Conservation (phyloP, 2,797 vertebrate genomes). For the Pseudochromis fuscus region DNA sequence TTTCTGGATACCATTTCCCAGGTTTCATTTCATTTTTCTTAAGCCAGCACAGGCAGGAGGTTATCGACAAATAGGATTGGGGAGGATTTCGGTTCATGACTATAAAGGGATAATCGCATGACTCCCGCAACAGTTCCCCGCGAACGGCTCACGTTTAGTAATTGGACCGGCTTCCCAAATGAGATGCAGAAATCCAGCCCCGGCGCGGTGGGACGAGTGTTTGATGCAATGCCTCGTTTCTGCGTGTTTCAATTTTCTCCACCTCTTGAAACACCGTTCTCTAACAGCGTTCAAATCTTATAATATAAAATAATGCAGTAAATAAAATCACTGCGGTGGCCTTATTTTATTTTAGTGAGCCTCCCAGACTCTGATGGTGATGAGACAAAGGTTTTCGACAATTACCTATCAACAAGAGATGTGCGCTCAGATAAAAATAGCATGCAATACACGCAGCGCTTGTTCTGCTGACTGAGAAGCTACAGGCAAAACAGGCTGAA, state of each 20-base stretch:
- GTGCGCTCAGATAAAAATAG: conserved; percentile 71
- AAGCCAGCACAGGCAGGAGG: conserved; percentile 36
- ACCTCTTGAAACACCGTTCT: conserved; percentile 8
- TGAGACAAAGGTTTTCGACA: conserved; percentile 60
- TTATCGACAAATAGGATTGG: conserved; percentile 67
- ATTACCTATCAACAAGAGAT: conserved; percentile 72
- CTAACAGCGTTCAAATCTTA: neutral
- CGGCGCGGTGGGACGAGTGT: conserved; percentile 17
- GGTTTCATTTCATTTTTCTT: conserved; percentile 54
- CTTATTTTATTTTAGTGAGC: conserved; percentile 41
- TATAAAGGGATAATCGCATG: conserved; percentile 56
- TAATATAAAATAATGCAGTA: conserved; percentile 30
- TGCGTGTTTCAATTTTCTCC: conserved; percentile 23
- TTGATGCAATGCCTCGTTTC: conserved; percentile 28
- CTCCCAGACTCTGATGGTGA: conserved; percentile 57
- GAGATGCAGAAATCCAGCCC: conserved; percentile 33
- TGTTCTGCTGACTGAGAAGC: conserved; percentile 71
- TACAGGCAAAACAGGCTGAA: conserved; percentile 59
- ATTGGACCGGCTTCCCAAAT: conserved; percentile 54
- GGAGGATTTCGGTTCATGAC: conserved; percentile 57
- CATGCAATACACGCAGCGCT: conserved; percentile 57
- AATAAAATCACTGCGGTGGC: conserved; percentile 19
- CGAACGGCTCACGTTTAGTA: conserved; percentile 49
- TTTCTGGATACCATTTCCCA: conserved; percentile 50
- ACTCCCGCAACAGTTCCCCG: conserved; percentile 41